Conservation (phyloP, 2,113 vertebrate genomes). For the Scalopus aquaticus region DNA sequence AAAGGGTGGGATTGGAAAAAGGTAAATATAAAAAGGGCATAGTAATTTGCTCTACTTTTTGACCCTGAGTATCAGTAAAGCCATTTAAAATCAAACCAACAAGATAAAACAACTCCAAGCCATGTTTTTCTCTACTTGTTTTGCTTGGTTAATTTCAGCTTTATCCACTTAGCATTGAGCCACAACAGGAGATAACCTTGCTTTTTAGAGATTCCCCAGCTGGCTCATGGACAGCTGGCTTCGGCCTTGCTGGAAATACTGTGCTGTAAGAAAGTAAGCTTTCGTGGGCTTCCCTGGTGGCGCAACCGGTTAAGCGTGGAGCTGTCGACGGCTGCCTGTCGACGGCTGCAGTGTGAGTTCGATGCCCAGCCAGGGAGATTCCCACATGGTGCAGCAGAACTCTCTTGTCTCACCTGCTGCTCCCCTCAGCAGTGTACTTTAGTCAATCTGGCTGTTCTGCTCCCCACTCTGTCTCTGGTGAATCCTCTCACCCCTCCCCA, state of each 20-base stretch:
- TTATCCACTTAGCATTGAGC: background rate
- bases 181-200: background rate
- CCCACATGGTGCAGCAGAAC: too few relatives aligned
- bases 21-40: background rate
- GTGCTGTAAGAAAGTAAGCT: background rate
- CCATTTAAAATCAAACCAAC: background rate
- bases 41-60: slow-evolving; percentile 33
- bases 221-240: background rate
- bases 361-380: too few relatives aligned
- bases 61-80: background rate
- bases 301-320: too few relatives aligned
- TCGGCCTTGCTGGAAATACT: background rate
- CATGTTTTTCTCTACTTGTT: background rate
- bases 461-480: too few relatives aligned
- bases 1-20: background rate
- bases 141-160: background rate
- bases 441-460: too few relatives aligned
- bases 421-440: too few relatives aligned
- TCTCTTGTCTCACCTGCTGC: too few relatives aligned
- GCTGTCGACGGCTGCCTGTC: too few relatives aligned
- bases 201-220: background rate
- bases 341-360: too few relatives aligned
- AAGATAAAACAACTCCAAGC: background rate
- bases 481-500: too few relatives aligned
- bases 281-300: too few relatives aligned